phyloP scores from a whole-genome alignment of 2,888 invertebrate species.

The Gari tellinella region DNA sequence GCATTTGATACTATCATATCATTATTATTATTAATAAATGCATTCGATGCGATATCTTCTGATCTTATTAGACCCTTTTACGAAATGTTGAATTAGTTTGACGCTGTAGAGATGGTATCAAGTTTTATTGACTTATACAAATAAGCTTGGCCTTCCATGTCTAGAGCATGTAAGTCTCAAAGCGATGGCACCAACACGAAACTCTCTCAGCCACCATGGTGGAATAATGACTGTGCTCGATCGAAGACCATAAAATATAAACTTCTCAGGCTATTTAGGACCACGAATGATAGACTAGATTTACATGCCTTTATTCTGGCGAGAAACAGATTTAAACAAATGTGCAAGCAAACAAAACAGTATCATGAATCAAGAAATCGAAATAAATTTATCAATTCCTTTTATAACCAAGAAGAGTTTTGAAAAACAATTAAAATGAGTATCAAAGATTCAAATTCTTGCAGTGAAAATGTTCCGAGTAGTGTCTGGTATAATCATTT shows the following conservation, averaged over 20 bases:
- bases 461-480: background rate
- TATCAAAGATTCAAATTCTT: background rate
- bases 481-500: background rate
- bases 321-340: too few species aligned
- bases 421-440: slow-evolving; percentile 1
- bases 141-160: background rate
- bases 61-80: background rate
- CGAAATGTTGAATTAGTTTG: background rate
- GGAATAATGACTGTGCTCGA: slow-evolving; percentile 2
- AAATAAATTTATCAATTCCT: too few species aligned
- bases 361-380: too few species aligned
- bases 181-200: too few species aligned
- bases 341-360: too few species aligned
- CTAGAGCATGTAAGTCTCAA: background rate
- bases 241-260: background rate
- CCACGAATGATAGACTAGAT: background rate
- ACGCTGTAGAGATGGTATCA: background rate
- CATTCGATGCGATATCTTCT: background rate
- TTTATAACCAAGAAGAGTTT: slow-evolving; percentile 4
- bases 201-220: slow-evolving; percentile 6
- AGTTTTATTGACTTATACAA: background rate
- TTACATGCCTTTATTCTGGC: too few species aligned
- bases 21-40: too few species aligned
- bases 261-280: background rate
- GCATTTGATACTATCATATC: too few species aligned